Evolutionary conservation across 2,888 invertebrate species (phyloP), one percentile per base, ranked within the genome.

Genomic region (Chloroclysta siterata): DNA sequence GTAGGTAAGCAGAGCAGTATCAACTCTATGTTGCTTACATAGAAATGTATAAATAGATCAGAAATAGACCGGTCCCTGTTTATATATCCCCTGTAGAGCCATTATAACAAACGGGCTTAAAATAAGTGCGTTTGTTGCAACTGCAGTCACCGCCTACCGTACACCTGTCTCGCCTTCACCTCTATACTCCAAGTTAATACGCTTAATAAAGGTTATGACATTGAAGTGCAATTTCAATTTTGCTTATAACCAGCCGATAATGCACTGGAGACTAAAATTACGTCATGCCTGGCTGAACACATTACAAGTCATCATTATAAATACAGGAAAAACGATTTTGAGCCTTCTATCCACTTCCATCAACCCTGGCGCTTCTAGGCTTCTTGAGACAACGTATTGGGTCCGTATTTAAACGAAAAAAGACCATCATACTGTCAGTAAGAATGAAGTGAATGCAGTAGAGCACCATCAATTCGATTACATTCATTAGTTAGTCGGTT

Each of bases 141-240:
- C 65, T 78, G 76, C 77, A 74, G 75, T 65, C 72, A 75, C 79
- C 82, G 84, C 83, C 82, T 74, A 79, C 73, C 64, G 72, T 64
- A 75, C 86, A 88, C 87, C 87, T 87, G 85, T 77, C 81, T 77
- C 66, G 78, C 78, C 78, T 82, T 81, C 74, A 80, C 79, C 77
- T 80, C 76, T 71, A 80, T 72, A 72, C 66, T 69, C 51, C 58
- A 50, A 65, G 56, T 60, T 65, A 60, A 56, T 60, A 57, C 50
- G 65, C 33, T 52, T 60, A 62, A 70, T 60, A 68, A 66, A 64
- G 65, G 61, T 62, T 65, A 65, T 54, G 65, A 54, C 60, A 61
- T 61, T 62, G 61, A 61, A 61, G 53, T 51, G 55, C 53, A 46
- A 51, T 50, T 63, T 54, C 57, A 57, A 56, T 64, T 50, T 44